Evolutionary conservation across 2,113 vertebrate genomes (phyloP).

Genomic region (Petromus typicus): DNA sequence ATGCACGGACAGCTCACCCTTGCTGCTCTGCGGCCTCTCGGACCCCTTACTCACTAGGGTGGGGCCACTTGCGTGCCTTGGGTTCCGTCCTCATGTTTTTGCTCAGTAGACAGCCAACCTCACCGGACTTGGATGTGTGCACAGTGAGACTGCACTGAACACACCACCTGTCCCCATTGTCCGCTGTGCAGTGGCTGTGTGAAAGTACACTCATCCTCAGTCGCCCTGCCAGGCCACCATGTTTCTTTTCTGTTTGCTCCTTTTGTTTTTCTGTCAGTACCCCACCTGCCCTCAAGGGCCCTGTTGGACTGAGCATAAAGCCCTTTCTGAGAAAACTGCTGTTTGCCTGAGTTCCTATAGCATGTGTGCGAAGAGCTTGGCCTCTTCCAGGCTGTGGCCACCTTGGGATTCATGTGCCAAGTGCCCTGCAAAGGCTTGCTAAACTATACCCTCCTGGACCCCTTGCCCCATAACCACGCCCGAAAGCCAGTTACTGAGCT

Average conservation of each 20-base stretch:
- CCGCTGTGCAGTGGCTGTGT: too few relatives aligned
- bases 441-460: neutral
- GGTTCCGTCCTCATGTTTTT: neutral
- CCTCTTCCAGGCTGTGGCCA: neutral
- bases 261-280: neutral
- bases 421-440: neutral
- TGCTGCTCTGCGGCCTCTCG: neutral
- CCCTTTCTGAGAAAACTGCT: neutral
- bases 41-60: rapidly evolving
- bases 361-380: neutral
- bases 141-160: rapidly evolving
- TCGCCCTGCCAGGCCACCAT: neutral
- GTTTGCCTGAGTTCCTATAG: neutral
- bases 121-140: neutral
- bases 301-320: neutral
- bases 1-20: neutral
- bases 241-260: neutral
- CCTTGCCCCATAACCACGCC: neutral
- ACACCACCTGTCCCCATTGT: neutral
- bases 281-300: neutral
- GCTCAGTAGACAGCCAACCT: neutral
- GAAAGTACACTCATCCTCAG: neutral
- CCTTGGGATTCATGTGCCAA: neutral
- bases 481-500: neutral
- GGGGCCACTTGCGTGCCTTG: neutral